A percentile compares a stretch with the other conserved stretches of the same genome.
These are phyloP conservation scores for Pao palembangensis DNA, from an alignment of 2,113 vertebrate species.

Conservation along the genomic window DNA sequence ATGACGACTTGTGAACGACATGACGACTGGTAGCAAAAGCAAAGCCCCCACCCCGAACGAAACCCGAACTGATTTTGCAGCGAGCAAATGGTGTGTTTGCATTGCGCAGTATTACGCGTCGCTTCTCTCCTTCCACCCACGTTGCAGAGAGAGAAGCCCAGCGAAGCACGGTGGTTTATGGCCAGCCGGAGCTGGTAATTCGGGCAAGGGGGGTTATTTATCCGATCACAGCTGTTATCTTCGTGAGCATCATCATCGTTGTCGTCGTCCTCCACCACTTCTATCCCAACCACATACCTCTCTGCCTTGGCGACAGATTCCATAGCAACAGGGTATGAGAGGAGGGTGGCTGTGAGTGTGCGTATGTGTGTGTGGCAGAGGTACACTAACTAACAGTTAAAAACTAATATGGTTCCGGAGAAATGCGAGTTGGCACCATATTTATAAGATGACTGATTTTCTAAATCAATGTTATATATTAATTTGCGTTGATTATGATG, in stretches of 20 bases:
- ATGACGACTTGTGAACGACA: constrained; percentile 19
- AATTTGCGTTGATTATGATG: constrained; percentile 10
- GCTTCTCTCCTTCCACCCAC: constrained; percentile 71
- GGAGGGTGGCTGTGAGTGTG: constrained; percentile 22
- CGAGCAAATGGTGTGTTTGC: constrained; percentile 67
- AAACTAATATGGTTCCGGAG: constrained; percentile 28
- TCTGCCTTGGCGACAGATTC: constrained; percentile 73
- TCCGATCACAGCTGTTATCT: constrained; percentile 22
- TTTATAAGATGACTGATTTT: no score
- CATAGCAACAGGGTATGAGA: constrained; percentile 73
- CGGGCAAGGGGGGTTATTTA: constrained; percentile 2
- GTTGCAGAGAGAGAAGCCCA: constrained; percentile 65
- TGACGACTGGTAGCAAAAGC: not conserved
- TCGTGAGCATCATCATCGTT: constrained; percentile 22
- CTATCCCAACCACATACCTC: constrained; percentile 61
- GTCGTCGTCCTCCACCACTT: constrained; percentile 31
- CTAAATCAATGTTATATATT: not conserved
- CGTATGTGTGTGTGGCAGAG: constrained; percentile 53
- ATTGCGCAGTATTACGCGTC: constrained; percentile 75
- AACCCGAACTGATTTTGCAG: constrained; percentile 6
- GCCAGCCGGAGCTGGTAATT: constrained; percentile 15
- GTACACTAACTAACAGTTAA: constrained; percentile 49
- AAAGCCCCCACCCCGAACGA: no score
- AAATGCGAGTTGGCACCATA: not conserved
- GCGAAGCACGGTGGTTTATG: constrained; percentile 17